Percentiles rank a stretch among this genome's conserved stretches.
phyloP scores from a whole-genome alignment of 2,797 vertebrate species.

The Denticeps clupeoides region DNA sequence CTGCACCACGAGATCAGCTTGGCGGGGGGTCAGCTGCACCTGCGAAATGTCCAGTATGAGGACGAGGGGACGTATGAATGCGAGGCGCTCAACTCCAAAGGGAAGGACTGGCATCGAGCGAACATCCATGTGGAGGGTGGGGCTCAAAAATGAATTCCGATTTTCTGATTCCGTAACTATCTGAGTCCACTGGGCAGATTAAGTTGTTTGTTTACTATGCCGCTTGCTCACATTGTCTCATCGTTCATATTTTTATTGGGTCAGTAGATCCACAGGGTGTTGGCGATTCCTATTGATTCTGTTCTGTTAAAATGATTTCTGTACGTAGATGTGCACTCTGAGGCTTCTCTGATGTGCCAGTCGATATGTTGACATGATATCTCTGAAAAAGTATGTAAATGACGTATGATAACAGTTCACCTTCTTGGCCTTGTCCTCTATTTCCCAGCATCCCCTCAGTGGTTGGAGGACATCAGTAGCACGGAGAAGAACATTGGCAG shows the following conservation, averaged over 20 bases:
- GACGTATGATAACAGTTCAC: no score
- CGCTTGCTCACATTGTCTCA: neutral
- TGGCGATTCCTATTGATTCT: no score
- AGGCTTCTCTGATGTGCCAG: no score
- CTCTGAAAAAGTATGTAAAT: no score
- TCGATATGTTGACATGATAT: no score
- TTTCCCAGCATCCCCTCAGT: slow-evolving; percentile 77
- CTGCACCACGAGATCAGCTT: slow-evolving; percentile 69
- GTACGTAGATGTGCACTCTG: no score
- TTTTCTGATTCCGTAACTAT: no score
- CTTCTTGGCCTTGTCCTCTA: neutral
- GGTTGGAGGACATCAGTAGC: slow-evolving; percentile 83
- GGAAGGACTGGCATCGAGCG: slow-evolving; percentile 76
- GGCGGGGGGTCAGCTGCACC: slow-evolving; percentile 76
- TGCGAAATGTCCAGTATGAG: slow-evolving; percentile 79
- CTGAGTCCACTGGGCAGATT: no score
- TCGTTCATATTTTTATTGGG: no score
- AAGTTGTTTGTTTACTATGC: neutral
- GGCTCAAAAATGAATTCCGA: no score
- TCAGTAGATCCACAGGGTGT: neutral
- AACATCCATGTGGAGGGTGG: slow-evolving; percentile 81
- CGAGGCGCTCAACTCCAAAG: slow-evolving; percentile 81
- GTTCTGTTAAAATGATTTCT: neutral
- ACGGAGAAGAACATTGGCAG: slow-evolving; percentile 79
- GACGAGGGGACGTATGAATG: slow-evolving; percentile 83